Evolutionary conservation across 2,888 invertebrate genomes (phyloP), one percentile per base, ranked within the genome.

Genomic region (Cepaea hortensis): DNA sequence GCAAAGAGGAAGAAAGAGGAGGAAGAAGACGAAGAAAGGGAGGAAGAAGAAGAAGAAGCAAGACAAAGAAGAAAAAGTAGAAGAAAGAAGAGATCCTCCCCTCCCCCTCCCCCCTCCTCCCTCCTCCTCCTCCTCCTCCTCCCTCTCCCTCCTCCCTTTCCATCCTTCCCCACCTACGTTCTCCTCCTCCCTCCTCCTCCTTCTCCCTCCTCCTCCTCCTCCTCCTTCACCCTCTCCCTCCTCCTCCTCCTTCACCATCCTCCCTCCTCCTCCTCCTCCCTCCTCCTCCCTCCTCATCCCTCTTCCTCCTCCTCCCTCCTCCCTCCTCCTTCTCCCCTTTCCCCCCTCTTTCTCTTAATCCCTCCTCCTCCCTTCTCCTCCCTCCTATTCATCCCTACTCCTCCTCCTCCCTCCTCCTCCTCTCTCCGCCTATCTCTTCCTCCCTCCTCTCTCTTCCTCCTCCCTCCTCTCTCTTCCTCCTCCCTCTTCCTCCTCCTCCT

Each of bases 201-300:
- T n/a, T 13, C 80, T 80, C 80, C 23, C 61, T 80, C 80, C 62
- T 23, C 61, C 9, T 68, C 35, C n/a, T 7, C 68, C 35, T 81
- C 68, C 3, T n/a, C 15, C 65, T 65, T 35, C 65, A n/a, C 6
- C 46, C 65, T 18, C 23, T 65, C 23, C 35, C 35, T 65, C 46
- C 61, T n/a, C 20, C 35, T 72, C 82, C 50, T 20, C 65, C 72
- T 20, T 11, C 72, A 15, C 35, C 35, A 23, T n/a, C 35, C 48
- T 11, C 13, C 23, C 15, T 72, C 50, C 23, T 13, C 55, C 9
- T n/a, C 20, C 23, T 61, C 23, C 4, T 55, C 61, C 55, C 20
- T 55, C n/a, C 79, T 20, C n/a, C n/a, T n/a, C n/a, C n/a, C n/a
- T n/a, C n/a, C n/a, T n/a, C n/a, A n/a, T n/a, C n/a, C n/a, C n/a